Conservation (phyloP, 2,888 invertebrate genomes). For the Flexamia atlantica region DNA sequence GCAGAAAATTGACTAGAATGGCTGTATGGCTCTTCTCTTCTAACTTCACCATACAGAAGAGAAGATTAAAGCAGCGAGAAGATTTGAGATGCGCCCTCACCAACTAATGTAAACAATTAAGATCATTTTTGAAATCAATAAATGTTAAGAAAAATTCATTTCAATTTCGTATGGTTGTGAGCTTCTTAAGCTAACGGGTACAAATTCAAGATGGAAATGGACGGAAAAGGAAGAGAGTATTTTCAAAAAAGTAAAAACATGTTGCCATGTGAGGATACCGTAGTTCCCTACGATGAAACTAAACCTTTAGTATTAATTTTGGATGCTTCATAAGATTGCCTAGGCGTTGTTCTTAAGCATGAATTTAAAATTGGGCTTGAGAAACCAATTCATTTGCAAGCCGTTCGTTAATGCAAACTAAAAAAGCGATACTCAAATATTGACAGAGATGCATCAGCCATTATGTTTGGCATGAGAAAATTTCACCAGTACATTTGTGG, state of each 20-base stretch:
- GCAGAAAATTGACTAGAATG: constrained; percentile 24
- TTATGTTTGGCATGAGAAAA: constrained; percentile 20
- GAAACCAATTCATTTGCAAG: constrained; percentile 12
- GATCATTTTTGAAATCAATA: no score
- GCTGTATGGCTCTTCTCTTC: no score
- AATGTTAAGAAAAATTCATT: constrained; percentile 11
- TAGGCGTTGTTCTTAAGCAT: constrained; percentile 17
- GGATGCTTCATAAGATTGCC: constrained; percentile 17
- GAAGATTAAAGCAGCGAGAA: constrained; percentile 6
- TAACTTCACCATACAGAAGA: constrained; percentile 25
- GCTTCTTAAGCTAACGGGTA: neutral
- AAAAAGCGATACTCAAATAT: constrained; percentile 13
- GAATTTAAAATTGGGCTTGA: constrained; percentile 10
- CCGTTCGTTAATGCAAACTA: constrained; percentile 1
- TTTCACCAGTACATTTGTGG: constrained; percentile 42
- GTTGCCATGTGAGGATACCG: neutral
- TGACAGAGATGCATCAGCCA: constrained; percentile 35
- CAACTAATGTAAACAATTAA: neutral
- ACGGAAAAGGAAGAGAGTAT: neutral
- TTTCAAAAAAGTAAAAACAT: neutral
- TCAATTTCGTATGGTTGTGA: neutral
- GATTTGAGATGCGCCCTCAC: neutral
- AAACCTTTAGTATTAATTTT: constrained; percentile 13
- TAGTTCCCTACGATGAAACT: constrained; percentile 5
- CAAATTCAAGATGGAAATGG: constrained; percentile 39